A percentile compares a stretch with the other conserved stretches of the same genome.
Evolutionary conservation across 2,113 vertebrate genomes (phyloP).

Genomic region (human): DNA sequence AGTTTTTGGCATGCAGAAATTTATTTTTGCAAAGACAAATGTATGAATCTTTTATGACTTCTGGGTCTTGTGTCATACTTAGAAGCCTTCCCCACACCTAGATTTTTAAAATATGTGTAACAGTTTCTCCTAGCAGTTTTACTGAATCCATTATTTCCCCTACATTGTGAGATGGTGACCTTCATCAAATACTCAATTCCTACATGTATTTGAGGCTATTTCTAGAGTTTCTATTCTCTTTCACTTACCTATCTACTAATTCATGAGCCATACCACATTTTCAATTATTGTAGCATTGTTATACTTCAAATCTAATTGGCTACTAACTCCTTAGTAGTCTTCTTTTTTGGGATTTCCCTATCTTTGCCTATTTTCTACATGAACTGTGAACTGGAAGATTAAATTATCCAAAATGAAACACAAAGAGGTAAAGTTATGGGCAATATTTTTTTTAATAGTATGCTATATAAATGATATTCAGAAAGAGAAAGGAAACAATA

Average conservation of each 20-base stretch:
- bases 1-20: neutral
- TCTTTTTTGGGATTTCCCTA: neutral
- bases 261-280: neutral
- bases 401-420: neutral
- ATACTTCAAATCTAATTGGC: neutral
- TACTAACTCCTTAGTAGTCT: neutral
- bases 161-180: neutral
- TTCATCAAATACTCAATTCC: slow-evolving; percentile 26
- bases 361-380: neutral
- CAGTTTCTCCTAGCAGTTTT: neutral
- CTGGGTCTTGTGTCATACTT: neutral
- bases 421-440: neutral
- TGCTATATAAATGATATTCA: neutral
- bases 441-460: neutral
- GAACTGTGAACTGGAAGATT: neutral
- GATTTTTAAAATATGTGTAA: neutral
- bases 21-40: neutral
- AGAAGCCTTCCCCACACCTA: neutral
- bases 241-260: neutral
- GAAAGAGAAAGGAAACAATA: neutral
- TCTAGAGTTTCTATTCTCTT: neutral
- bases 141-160: neutral
- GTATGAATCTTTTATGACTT: neutral
- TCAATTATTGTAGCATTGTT: neutral
- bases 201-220: neutral